Base-by-base conservation (phyloP, 1,140 invertebrate species). In the Druon quercuslanigerum region DNA sequence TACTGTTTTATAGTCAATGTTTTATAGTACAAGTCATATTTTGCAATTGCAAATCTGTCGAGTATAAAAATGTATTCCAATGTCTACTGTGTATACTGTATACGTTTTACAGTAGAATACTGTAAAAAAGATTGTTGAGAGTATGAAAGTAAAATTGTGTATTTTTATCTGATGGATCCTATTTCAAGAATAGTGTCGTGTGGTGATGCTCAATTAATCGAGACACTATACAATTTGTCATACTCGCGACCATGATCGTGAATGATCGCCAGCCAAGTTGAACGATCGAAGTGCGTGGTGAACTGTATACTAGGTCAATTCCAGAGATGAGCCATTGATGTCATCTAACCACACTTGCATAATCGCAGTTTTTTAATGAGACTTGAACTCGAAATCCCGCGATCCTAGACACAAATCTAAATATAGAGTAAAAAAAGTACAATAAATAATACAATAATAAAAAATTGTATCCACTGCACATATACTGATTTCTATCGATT, bases 231-330 rank as follows among this genome's bases (percentile, higher is more conserved):
- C 60, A 66, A 66, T 66, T 66, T 66, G 33, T 66, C 60, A 66
- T 66, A 16, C 60, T 16, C 25, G 33, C 60, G 60, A 46, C 60
- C 60, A 66, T 66, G 60, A 66, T 66, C 60, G 40, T 66, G 60
- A 66, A 66, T 20, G 60, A 66, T 66, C 33, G 60, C 60, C 60
- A 66, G 60, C 60, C 60, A 66, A 66, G 60, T 66, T 66, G 60
- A 66, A 66, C 60, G 60, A 66, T 66, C 60, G 60, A 66, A 66
- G 46, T 66, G 40, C 33, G 60, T 66, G 17, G 17, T 16, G 20
- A 16, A 33, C 57, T 66, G 16, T 60, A 40, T 40, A 66, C 57
- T 66, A 66, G 57, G 60, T 66, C 60, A 66, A 66, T 66, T 20
- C 13, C 60, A 66, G 25, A 54, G 52, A 54, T 54, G 52, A 54